phyloP scores from a whole-genome alignment of 2,113 vertebrate genomes.

The Rutilus rutilus region DNA sequence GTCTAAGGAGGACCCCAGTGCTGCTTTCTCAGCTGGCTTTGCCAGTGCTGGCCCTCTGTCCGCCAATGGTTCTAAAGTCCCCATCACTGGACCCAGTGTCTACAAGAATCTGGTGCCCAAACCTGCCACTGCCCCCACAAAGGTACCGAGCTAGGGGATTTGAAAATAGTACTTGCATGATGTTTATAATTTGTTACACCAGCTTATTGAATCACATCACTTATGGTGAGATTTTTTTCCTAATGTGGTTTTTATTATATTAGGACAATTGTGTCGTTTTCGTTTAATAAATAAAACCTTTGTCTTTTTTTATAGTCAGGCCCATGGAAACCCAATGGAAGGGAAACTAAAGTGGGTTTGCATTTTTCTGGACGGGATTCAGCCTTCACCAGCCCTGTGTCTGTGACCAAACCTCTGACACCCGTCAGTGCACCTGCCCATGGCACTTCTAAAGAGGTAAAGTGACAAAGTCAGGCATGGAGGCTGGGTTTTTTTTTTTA shows the following conservation, averaged over 20 bases:
- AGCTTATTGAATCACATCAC: neutral
- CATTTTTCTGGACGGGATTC: slow-evolving; percentile 92
- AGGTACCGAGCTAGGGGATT: slow-evolving; percentile 74
- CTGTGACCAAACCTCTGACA: slow-evolving; percentile 92
- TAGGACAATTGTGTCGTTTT: neutral
- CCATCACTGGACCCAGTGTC: slow-evolving; percentile 90
- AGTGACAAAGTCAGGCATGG: neutral
- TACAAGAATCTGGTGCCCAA: slow-evolving; percentile 99
- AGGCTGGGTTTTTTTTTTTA: neutral
- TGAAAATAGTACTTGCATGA: neutral
- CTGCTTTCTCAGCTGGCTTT: slow-evolving; percentile 95
- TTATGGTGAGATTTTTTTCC: neutral
- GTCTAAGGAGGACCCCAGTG: slow-evolving; percentile 95
- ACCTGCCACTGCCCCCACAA: slow-evolving; percentile 91
- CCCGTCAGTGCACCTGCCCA: slow-evolving; percentile 85
- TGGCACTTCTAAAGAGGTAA: slow-evolving; percentile 94
- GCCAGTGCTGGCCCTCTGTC: slow-evolving; percentile 88
- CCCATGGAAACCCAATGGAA: slow-evolving; percentile 93
- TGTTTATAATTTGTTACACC: neutral
- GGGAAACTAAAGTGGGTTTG: slow-evolving; percentile 90
- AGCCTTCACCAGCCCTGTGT: slow-evolving; percentile 95
- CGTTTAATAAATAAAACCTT: neutral
- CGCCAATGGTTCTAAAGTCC: slow-evolving; percentile 91
- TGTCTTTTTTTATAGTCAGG: slow-evolving; percentile 77
- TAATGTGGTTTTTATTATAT: neutral